These are phyloP conservation scores for Aurelia coerulea DNA, from an alignment of 30 jellyfish, hydroid and myxozoan species.

Conservation along the genomic window DNA sequence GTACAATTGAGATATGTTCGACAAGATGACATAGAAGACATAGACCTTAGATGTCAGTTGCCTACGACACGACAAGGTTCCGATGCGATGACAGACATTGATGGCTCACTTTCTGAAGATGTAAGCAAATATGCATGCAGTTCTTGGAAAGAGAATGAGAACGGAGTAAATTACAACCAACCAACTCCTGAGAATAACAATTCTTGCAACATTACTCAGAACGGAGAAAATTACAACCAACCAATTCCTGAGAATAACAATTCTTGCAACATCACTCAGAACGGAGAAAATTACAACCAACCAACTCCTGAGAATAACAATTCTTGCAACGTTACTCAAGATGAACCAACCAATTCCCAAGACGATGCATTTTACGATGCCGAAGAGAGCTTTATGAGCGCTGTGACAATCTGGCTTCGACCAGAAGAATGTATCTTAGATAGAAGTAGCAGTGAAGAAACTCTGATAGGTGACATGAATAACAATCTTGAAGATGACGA, in stretches of 20 bases:
- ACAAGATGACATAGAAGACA: slow-evolving; percentile 19
- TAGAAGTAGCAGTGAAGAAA: slow-evolving; percentile 50
- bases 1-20: slow-evolving; percentile 45
- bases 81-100: neutral
- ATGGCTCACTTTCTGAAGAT: neutral
- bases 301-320: too few species aligned
- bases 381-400: slow-evolving; percentile 14
- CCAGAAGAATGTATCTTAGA: slow-evolving; percentile 22
- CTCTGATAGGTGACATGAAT: slow-evolving; percentile 41
- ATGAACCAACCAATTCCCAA: too few species aligned
- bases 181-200: too few species aligned
- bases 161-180: too few species aligned
- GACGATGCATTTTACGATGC: neutral
- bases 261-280: too few species aligned
- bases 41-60: slow-evolving; percentile 29
- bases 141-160: too few species aligned
- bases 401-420: slow-evolving; percentile 36
- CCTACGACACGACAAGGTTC: neutral
- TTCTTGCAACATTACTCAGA: too few species aligned
- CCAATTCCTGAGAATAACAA: too few species aligned
- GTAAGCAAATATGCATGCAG: neutral
- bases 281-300: too few species aligned
- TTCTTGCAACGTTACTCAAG: too few species aligned
- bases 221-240: too few species aligned
- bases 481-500: slow-evolving; percentile 19